phyloP scores from a whole-genome alignment of 2,797 vertebrate genomes.

The Schizothorax lantsangensis region DNA sequence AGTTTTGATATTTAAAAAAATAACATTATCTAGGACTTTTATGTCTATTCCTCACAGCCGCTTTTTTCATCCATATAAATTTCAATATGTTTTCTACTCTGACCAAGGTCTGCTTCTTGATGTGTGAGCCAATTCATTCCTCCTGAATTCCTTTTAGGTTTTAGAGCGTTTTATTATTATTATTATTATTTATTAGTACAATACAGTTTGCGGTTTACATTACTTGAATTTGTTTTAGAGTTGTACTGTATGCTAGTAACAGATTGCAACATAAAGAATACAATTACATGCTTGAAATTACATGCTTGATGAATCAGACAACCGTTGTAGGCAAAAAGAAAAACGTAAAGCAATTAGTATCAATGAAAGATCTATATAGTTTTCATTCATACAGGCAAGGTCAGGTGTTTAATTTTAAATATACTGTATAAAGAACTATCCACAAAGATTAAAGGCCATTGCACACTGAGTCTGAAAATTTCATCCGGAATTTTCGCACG shows the following conservation, averaged over 20 bases:
- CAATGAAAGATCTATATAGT: background rate
- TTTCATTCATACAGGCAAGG: background rate
- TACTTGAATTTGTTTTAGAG: background rate
- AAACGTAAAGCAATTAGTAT: background rate
- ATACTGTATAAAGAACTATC: background rate
- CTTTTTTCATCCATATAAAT: background rate
- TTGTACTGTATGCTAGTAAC: background rate
- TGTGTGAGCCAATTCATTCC: background rate
- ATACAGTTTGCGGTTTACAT: background rate
- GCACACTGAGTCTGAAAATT: too few relatives aligned
- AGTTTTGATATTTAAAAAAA: background rate
- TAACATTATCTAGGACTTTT: background rate
- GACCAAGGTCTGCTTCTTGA: background rate
- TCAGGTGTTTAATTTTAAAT: background rate
- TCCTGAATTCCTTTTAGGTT: background rate
- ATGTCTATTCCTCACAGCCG: background rate
- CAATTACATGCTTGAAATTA: background rate
- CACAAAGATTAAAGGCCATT: background rate
- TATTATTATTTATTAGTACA: background rate
- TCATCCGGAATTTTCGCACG: too few relatives aligned
- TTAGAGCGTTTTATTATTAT: background rate
- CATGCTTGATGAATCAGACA: background rate
- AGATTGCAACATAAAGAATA: background rate
- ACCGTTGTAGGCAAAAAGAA: background rate
- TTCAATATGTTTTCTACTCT: background rate